Base-by-base conservation (phyloP, 1,140 invertebrate genomes). In the Lepidurus apus region DNA sequence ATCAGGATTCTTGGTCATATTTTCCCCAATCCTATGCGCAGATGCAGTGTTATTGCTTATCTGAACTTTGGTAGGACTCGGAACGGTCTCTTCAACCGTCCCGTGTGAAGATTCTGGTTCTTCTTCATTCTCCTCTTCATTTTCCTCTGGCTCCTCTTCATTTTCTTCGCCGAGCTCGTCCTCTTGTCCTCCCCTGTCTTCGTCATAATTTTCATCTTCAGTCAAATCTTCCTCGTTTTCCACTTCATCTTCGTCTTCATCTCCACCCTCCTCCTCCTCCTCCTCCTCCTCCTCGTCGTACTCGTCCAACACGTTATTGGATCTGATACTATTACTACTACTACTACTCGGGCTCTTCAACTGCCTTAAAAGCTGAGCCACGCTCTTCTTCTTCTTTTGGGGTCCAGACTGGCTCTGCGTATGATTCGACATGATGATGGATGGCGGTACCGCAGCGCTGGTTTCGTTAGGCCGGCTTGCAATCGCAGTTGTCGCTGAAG, bases 181-280 rank as follows among this genome's bases (percentile, higher is more conserved):
- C 8, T 74, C 77, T 74, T 65, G 53, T 42, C 73, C 73, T 43
- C 43, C 73, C 42, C 74, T 65, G 34, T 65, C 34, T 77, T 77
- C 76, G 17, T 77, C 76, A 42, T 65, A 74, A 21, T 79, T 74
- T 44, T 43, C 73, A 10, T 79, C 42, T 26, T 44, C 76, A 77
- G 17, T 74, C 9, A 74, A 26, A 47, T 79, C 74, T 26, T 44
- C 73, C 17, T 78, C 77, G 53, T 78, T 73, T n/a, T 78, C 77
- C 2, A 6, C 73, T 5, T 42, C 77, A 17, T 73, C 77, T 78
- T 34, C 77, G 10, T 73, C 76, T 7, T 77, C 77, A 9, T 78
- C 77, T 78, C 42, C 77, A 24, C 42, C 65, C 8, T 24, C 77
- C 10, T 73, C 77, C 13, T 43, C 77, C 11, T 42, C 65, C 1